A percentile compares a stretch with the other conserved stretches of the same genome.
phyloP scores from a whole-genome alignment of 2,113 vertebrate genomes.

The Siphamia tubifer region DNA sequence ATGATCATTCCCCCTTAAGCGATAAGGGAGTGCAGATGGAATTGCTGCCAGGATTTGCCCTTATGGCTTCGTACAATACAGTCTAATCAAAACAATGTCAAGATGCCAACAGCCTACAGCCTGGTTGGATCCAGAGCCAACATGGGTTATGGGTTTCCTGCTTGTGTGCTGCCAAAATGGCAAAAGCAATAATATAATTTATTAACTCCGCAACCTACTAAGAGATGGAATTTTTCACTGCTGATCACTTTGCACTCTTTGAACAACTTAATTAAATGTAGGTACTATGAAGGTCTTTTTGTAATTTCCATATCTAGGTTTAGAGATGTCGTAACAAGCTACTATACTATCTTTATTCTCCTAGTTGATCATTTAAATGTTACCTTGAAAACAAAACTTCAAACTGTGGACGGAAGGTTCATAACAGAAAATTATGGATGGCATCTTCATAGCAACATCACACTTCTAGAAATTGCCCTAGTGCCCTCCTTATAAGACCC shows the following conservation, averaged over 20 bases:
- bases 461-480: background rate
- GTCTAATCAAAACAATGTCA: constrained; percentile 57
- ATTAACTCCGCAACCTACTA: background rate
- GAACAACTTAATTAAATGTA: background rate
- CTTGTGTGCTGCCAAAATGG: constrained; percentile 44
- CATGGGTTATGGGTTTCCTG: constrained; percentile 42
- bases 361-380: background rate
- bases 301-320: background rate
- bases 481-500: background rate
- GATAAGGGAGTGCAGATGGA: constrained; percentile 40
- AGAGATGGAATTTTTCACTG: constrained; percentile 8
- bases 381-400: background rate
- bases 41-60: constrained; percentile 36
- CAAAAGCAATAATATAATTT: constrained; percentile 29
- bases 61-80: constrained; percentile 44
- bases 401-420: background rate
- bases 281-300: background rate
- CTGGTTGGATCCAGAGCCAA: constrained; percentile 35
- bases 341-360: background rate
- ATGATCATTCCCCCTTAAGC: constrained; percentile 19
- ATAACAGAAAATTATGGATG: background rate
- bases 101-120: constrained; percentile 56
- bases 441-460: background rate
- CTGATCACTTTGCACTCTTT: background rate
- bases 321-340: background rate